phyloP scores from a whole-genome alignment of 1,140 invertebrate species.

The Drosophila murphyi region DNA sequence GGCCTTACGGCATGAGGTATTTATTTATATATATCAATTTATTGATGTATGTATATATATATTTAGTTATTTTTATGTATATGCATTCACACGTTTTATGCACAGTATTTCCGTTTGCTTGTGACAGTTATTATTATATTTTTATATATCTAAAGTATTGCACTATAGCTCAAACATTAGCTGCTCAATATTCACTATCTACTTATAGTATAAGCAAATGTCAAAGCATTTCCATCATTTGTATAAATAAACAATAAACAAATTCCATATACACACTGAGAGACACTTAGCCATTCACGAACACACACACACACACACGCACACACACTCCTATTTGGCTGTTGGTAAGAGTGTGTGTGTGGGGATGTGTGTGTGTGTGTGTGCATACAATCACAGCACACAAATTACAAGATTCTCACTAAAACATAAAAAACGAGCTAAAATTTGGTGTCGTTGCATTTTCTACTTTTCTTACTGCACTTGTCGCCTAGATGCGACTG shows the following conservation, averaged over 20 bases:
- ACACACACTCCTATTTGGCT: conserved; percentile 51
- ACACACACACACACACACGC: conserved; percentile 18
- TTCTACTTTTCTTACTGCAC: conserved; percentile 15
- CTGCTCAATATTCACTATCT: conserved; percentile 36
- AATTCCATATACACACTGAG: conserved; percentile 31
- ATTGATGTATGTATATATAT: conserved; percentile 44
- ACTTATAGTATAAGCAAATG: conserved; percentile 51
- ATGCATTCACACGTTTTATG: conserved; percentile 56
- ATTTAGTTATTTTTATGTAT: conserved; percentile 25
- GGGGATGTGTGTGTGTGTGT: conserved; percentile 4
- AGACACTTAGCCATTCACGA: neutral
- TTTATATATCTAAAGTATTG: conserved; percentile 49
- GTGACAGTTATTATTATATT: conserved; percentile 35
- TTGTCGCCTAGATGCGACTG: conserved; percentile 71
- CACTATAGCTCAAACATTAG: conserved; percentile 57
- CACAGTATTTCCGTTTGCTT: conserved; percentile 56
- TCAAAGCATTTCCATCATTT: conserved; percentile 51
- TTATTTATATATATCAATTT: conserved; percentile 5
- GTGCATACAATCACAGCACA: conserved; percentile 74
- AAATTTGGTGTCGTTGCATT: conserved; percentile 75
- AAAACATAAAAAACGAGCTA: conserved; percentile 66
- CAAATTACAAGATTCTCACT: conserved; percentile 57
- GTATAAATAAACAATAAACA: conserved; percentile 63
- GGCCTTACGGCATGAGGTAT: conserved; percentile 61
- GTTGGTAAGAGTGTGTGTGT: conserved; percentile 26